Evolutionary conservation across 2,113 vertebrate genomes (phyloP).

Genomic region (Microcebus griseorufus): DNA sequence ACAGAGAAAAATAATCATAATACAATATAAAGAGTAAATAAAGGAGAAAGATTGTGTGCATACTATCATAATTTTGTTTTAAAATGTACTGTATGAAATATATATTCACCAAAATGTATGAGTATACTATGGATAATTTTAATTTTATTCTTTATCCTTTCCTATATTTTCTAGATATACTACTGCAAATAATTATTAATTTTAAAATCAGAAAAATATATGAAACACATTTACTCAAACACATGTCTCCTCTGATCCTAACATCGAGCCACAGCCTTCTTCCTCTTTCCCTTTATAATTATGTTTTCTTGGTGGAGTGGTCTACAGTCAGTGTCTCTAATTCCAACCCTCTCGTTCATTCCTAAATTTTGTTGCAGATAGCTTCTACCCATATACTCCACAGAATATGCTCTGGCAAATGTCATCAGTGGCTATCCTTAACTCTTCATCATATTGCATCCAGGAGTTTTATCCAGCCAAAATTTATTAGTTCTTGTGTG

Average conservation of each 20-base stretch:
- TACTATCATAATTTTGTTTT: background rate
- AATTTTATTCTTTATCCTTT: background rate
- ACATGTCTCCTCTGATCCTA: background rate
- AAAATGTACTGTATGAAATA: background rate
- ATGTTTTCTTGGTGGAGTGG: background rate
- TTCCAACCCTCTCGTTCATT: background rate
- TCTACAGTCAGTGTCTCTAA: background rate
- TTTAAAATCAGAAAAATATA: background rate
- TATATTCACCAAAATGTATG: background rate
- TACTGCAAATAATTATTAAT: background rate
- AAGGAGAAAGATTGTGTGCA: background rate
- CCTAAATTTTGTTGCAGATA: background rate
- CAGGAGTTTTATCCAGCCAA: background rate
- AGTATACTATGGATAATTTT: background rate
- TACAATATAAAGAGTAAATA: background rate
- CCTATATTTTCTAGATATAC: background rate
- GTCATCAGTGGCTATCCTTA: background rate
- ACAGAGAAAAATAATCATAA: background rate
- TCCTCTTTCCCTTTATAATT: background rate
- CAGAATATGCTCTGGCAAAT: background rate
- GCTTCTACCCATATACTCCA: background rate
- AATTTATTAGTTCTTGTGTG: background rate
- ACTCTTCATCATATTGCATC: background rate
- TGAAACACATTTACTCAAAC: background rate
- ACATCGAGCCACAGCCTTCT: background rate